Base-by-base conservation (phyloP, 2,113 vertebrate species). In the Symphodus melops region DNA sequence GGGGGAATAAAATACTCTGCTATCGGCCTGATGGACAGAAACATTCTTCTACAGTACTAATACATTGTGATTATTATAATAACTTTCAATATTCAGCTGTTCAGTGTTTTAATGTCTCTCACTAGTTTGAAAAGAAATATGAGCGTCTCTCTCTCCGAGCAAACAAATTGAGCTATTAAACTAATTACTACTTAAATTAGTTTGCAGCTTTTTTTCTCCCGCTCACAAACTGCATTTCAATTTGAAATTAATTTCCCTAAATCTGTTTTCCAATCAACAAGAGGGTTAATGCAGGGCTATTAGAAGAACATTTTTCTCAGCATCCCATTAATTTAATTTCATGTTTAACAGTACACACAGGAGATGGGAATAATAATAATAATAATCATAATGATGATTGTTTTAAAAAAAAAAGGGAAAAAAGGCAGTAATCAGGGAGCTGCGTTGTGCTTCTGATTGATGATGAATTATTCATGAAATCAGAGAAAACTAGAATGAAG, bases 381-480 rank as follows among this genome's bases (percentile, higher is more conserved):
- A 82, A 87, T 79, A 33, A 33, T 33, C 28, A 6, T 33, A 33
- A 33, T 33, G 28, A 33, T 33, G 28, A 33, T 33, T 33, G 28
- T 33, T 33, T 33, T 5, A 33, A 33, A 33, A 33, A 33, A 33
- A 33, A 33, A 33, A 33, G 17, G 66, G 61, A 52, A 59, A 75
- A 81, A 72, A 62, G 56, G 77, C 56, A 54, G 55, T 75, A 85
- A 88, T 90, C 88, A 86, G 56, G 3, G 8, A 46, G 59, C 68
- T 83, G 63, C 68, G 77, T 72, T 81, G 72, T 59, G 71, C 61
- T 49, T 79, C 61, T 75, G 81, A 79, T 70, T 75, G 81, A 39
- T 37, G 46, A 89, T 92, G 59, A 88, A 92, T 90, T 76, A 90
- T 90, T 88, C 81, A 92, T 89, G 83, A 89, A 89, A 89, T 90